Evolutionary conservation across 2,797 vertebrate species (phyloP).

Genomic region (Tympanoctomys barrerae): DNA sequence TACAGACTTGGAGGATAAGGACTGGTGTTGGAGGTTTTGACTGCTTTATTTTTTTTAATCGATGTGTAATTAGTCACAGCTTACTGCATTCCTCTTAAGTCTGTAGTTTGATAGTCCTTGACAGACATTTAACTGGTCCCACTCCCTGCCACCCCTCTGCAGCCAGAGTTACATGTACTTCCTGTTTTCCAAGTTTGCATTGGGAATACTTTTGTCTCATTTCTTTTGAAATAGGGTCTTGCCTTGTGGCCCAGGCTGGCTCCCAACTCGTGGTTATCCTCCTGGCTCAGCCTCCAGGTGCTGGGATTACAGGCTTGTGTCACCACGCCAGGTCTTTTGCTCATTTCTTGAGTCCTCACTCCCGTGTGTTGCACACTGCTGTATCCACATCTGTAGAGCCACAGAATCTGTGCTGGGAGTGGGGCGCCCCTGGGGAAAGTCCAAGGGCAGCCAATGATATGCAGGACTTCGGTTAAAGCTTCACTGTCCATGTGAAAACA

Average conservation of each 20-base stretch:
- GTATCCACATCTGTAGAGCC: background rate
- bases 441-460: rapidly evolving
- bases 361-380: background rate
- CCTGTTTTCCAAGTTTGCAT: background rate
- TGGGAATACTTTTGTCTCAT: background rate
- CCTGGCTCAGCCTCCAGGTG: background rate
- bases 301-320: background rate
- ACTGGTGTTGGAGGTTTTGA: background rate
- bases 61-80: background rate
- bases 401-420: background rate
- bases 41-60: too few relatives aligned
- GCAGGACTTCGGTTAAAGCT: background rate
- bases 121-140: background rate
- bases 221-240: background rate
- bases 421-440: background rate
- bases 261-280: background rate
- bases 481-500: background rate
- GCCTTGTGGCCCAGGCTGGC: background rate
- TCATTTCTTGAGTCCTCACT: background rate
- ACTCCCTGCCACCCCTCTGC: background rate
- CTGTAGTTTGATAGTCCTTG: background rate
- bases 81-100: background rate
- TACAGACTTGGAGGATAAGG: background rate
- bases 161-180: background rate
- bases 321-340: background rate